phyloP scores from a whole-genome alignment of 2,113 vertebrate genomes.

The Trogon surrucura region DNA sequence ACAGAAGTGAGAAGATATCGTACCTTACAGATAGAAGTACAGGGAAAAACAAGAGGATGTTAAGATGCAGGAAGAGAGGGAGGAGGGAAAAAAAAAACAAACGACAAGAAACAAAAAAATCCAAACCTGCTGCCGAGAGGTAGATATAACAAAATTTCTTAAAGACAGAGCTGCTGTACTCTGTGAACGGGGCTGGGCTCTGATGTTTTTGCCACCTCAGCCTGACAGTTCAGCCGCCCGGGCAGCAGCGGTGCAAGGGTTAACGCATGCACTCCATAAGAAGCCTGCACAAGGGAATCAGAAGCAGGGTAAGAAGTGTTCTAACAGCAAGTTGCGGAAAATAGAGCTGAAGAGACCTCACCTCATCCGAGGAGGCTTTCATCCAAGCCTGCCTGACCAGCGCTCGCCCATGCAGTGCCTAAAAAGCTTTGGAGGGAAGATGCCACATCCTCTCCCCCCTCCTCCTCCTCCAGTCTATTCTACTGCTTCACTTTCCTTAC shows the following conservation, averaged over 20 bases:
- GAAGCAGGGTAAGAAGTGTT: background rate
- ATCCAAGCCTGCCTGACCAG: background rate
- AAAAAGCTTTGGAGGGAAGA: background rate
- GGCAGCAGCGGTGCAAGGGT: background rate
- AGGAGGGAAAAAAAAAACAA: too few species aligned
- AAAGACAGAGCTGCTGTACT: background rate
- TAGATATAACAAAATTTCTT: background rate
- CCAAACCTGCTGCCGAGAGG: background rate
- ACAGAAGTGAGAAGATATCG: background rate
- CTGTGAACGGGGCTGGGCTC: background rate
- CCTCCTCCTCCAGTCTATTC: background rate
- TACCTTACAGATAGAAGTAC: slow-evolving; percentile 4
- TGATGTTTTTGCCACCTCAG: background rate
- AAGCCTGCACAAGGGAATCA: background rate
- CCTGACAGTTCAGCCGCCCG: background rate
- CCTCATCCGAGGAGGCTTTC: background rate
- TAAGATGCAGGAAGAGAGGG: background rate
- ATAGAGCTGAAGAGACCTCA: background rate
- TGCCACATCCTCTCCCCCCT: background rate
- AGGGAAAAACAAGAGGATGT: background rate
- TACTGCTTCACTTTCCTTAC: background rate
- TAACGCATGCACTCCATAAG: background rate
- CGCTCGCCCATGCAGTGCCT: accelerated
- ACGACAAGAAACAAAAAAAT: too few species aligned
- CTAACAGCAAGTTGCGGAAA: background rate